Evolutionary conservation across 2,797 vertebrate genomes (phyloP), one percentile per base, ranked within the genome.

Genomic region (Huso huso): DNA sequence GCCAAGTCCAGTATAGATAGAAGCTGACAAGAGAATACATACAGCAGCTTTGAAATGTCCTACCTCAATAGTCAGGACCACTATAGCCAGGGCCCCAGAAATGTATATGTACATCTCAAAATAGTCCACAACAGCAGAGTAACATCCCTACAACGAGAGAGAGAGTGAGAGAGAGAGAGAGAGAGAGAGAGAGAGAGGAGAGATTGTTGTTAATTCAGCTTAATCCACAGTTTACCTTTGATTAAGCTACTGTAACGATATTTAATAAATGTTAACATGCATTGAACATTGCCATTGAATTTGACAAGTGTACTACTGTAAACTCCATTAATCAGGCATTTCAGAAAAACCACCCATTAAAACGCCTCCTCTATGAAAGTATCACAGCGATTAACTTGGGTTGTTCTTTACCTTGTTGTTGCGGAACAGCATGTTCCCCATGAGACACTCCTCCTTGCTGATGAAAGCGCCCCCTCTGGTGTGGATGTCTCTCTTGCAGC

Each of bases 101-200:
- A 93, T 82, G 85, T 95, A 97, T 75, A 96, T 94, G 0, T 95
- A 96, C 0, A 86, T 92, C 79, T 96, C 92, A 4, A 95, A 92
- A 78, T 94, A 86, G 23, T 93, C 93, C 66, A 95, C 88, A 78
- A 94, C 89, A 11, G 93, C 92, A 0, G 93, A 90, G 84, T 96
- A 97, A 69, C 95, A 97, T 65, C 95, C 95, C 94, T 96, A 78
- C 61, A 71, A 79, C 1, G 13, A 6, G 8, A 4, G 18, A 51
- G 12, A 52, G 55, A 55, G 50, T 67, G 13, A 51, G 9, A 50
- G 37, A 49, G 9, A 15, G 49, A 10, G 23, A 58, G 8, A 50
- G 2, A 15, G 0, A 6, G n/a, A 51, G 8, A 6, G 57, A 53
- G 8, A 10, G 6, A 13, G 2, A 15, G 0, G n/a, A 51, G 8